Evolutionary conservation across 2,797 vertebrate genomes (phyloP).

Genomic region (Sardinella longiceps): DNA sequence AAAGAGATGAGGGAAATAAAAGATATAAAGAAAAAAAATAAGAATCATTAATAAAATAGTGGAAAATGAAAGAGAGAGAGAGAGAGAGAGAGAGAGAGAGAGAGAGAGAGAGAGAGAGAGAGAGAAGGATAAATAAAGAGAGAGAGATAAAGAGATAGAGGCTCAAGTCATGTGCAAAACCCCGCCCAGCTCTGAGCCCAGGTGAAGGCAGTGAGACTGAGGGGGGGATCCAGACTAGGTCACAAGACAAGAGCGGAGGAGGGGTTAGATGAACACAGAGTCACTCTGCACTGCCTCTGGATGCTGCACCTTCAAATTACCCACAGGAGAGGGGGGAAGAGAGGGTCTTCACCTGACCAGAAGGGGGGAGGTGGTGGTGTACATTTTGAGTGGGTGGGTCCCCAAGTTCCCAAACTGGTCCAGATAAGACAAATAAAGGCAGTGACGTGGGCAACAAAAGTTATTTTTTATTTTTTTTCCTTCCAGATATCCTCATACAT

Average conservation of each 20-base stretch:
- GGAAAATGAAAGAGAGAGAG: background rate
- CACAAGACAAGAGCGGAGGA: conserved; percentile 33
- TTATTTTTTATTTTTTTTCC: background rate
- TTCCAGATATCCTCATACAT: background rate
- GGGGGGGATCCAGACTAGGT: conserved; percentile 48
- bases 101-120: no score
- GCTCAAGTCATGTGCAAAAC: conserved; percentile 73
- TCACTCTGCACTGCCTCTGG: conserved; percentile 36
- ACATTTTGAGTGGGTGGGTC: background rate
- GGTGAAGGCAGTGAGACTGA: conserved; percentile 56
- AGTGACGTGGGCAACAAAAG: conserved; percentile 30
- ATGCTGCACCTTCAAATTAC: conserved; percentile 25
- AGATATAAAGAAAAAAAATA: conserved; percentile 52
- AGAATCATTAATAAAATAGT: background rate
- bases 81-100: no score
- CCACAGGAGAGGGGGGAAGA: background rate
- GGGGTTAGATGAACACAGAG: conserved; percentile 46
- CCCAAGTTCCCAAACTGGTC: conserved; percentile 36
- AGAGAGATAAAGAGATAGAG: no score
- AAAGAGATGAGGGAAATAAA: conserved; percentile 54
- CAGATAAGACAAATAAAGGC: conserved; percentile 44
- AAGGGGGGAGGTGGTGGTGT: background rate
- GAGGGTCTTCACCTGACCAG: conserved; percentile 7
- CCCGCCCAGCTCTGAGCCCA: conserved; percentile 50
- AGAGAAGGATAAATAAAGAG: no score